These are phyloP conservation scores for Sitta carolinensis DNA, from an alignment of 2,797 vertebrate genomes.

Conservation along the genomic window DNA sequence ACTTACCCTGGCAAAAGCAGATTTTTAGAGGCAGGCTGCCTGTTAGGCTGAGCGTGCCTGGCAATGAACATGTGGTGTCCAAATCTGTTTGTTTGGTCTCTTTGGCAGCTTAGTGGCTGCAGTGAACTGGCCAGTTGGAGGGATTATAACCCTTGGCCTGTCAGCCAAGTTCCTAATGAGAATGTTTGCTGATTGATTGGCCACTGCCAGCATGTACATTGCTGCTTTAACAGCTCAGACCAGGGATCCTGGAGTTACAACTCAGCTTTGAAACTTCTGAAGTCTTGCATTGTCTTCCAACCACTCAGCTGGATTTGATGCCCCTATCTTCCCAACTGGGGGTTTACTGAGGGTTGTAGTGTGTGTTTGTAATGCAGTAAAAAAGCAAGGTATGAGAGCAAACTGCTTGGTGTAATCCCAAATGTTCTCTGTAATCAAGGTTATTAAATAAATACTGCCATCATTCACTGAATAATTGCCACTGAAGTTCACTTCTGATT, in stretches of 20 bases:
- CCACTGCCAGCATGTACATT: neutral
- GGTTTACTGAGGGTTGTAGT: neutral
- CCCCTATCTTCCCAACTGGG: neutral
- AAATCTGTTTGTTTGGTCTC: slow-evolving; percentile 23
- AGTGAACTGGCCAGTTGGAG: slow-evolving; percentile 27
- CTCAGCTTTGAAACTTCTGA: neutral
- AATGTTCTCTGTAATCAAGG: neutral
- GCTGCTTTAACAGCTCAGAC: neutral
- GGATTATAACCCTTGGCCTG: slow-evolving; percentile 21
- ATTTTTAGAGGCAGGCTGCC: neutral
- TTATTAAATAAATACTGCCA: neutral
- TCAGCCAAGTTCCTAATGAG: slow-evolving; percentile 33
- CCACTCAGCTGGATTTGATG: neutral
- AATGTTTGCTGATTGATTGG: neutral
- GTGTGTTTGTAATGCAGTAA: neutral
- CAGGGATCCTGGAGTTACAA: neutral
- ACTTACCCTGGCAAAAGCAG: neutral
- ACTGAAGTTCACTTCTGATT: neutral
- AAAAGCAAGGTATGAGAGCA: neutral
- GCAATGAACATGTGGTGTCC: neutral
- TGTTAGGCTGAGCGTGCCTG: neutral
- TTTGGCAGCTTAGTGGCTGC: slow-evolving; percentile 39
- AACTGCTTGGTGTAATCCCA: neutral
- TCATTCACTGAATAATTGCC: neutral
- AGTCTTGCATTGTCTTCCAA: neutral